Conservation (phyloP, 2,888 invertebrate genomes). For the Vanessa cardui region DNA sequence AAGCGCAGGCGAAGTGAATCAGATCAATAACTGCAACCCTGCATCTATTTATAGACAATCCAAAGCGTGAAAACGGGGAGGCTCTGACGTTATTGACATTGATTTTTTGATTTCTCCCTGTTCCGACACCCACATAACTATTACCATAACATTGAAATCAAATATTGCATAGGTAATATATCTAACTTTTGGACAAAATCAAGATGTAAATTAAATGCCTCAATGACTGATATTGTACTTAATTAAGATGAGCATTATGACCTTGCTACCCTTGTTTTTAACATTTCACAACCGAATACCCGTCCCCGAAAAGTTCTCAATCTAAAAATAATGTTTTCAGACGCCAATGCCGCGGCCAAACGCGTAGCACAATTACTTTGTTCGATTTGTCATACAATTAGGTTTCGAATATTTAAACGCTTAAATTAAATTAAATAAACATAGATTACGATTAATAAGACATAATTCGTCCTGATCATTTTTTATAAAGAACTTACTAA, state of each 20-base stretch:
- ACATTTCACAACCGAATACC: constrained; percentile 44
- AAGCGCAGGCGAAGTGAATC: constrained; percentile 26
- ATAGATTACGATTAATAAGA: no score
- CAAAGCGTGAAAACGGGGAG: constrained; percentile 6
- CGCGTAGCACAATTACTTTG: constrained; percentile 54
- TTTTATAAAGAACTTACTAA: no score
- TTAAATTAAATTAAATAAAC: no score
- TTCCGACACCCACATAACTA: not conserved
- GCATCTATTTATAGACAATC: constrained; percentile 27
- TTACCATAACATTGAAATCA: no score
- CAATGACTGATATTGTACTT: no score
- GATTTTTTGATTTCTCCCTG: not conserved
- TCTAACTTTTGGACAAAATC: no score
- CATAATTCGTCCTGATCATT: no score
- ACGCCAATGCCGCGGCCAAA: constrained; percentile 57
- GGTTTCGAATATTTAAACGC: constrained; percentile 5
- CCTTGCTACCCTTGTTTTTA: constrained; percentile 44
- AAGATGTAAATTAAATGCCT: no score
- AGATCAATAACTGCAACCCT: constrained; percentile 31
- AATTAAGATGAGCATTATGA: not conserved
- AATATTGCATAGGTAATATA: not conserved
- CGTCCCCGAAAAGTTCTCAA: constrained; percentile 45
- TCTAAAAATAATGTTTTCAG: constrained; percentile 53
- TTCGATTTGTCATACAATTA: constrained; percentile 31
- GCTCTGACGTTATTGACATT: not conserved